Conservation (phyloP, 2,113 vertebrate species). For the Numida meleagris region DNA sequence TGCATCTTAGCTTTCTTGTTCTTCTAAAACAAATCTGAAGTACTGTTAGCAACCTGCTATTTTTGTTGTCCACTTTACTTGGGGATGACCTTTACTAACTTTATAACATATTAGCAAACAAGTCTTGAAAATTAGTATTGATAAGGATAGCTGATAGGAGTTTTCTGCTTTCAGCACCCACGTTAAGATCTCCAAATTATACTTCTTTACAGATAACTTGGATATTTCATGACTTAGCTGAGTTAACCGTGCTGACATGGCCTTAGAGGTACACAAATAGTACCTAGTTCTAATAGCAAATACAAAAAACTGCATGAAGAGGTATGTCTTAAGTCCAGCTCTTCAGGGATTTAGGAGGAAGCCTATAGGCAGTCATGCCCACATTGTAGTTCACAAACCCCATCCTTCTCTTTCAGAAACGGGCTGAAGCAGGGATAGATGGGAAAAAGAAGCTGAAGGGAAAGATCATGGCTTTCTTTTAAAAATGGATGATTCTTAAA, state of each 20-base stretch:
- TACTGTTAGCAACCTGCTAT: neutral
- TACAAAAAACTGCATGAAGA: neutral
- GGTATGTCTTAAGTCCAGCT: neutral
- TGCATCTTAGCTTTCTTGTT: neutral
- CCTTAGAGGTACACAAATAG: no score
- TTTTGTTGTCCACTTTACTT: neutral
- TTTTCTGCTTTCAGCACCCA: neutral
- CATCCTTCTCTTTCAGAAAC: neutral
- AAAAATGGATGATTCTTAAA: neutral
- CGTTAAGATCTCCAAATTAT: neutral
- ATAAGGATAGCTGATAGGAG: neutral
- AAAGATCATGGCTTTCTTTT: neutral
- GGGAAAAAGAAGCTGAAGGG: neutral
- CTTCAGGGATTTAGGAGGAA: neutral
- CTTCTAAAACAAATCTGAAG: neutral
- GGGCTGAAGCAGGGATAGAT: neutral
- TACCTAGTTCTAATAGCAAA: neutral
- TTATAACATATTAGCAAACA: neutral
- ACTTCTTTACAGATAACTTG: neutral
- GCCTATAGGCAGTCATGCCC: rapidly evolving
- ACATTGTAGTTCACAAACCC: neutral
- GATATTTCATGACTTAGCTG: neutral
- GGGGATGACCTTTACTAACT: neutral
- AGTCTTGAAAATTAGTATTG: neutral
- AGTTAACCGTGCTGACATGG: neutral